phyloP scores from a whole-genome alignment of 2,888 invertebrate genomes.

The Coleophora deauratella region DNA sequence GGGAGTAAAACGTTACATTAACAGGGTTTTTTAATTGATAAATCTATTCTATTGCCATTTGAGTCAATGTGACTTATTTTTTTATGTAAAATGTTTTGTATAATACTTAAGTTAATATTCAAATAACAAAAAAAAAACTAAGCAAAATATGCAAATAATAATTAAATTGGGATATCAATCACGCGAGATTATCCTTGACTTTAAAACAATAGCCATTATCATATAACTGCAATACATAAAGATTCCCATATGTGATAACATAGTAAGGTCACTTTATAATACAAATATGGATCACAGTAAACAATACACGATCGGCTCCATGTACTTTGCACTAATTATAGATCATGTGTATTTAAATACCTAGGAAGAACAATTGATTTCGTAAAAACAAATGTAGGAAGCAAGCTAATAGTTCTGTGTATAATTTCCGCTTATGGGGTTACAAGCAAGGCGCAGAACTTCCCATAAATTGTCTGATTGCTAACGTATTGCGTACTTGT shows the following conservation, averaged over 20 bases:
- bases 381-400: constrained; percentile 48
- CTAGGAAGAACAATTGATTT: constrained; percentile 33
- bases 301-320: constrained; percentile 18
- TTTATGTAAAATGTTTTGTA: too few species aligned
- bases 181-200: background rate
- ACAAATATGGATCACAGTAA: constrained; percentile 8
- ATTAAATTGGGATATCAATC: background rate
- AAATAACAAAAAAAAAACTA: too few species aligned
- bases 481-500: too few species aligned
- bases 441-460: constrained; percentile 6
- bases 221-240: constrained; percentile 6
- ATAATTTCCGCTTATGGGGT: constrained; percentile 18
- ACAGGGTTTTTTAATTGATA: too few species aligned
- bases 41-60: too few species aligned
- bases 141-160: constrained; percentile 1
- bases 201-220: constrained; percentile 7
- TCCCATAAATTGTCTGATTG: constrained; percentile 17
- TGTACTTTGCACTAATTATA: too few species aligned
- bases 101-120: too few species aligned
- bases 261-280: constrained; percentile 7
- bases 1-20: too few species aligned
- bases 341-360: too few species aligned
- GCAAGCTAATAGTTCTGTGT: constrained; percentile 27
- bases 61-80: too few species aligned
- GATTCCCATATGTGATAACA: background rate